Evolutionary conservation across 2,888 invertebrate species (phyloP), one percentile per base, ranked within the genome.

Genomic region (Lasioglossum pauxillum): DNA sequence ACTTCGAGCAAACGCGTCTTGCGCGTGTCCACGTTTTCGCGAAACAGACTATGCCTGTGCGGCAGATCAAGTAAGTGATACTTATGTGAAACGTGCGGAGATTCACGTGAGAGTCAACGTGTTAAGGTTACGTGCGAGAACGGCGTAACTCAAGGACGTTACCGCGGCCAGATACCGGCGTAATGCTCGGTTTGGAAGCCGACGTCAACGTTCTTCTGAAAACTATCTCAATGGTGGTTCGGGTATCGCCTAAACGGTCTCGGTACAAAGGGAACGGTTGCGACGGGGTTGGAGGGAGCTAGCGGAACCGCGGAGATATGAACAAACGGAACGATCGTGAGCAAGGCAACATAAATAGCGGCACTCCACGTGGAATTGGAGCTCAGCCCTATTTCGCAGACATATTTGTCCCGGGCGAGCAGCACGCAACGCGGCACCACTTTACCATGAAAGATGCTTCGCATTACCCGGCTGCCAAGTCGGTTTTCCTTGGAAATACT

Each of bases 371-470:
- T 74, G 81, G 83, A 90, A 89, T 89, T 89, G 90, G 86, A 88
- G 87, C 86, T 83, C 74, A 80, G 82, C 76, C 86, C 80, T 87
- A 86, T 87, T 89, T 80, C 31, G 77, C 81, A 79, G 82, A 88
- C 88, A 84, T 88, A 90, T 91, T 88, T 89, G 89, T 90, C 87
- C 80, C 78, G 80, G n/a, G 76, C 69, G 85, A 85, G 80, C 49
- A 71, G 74, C 83, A 80, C 77, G 86, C 83, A 82, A 87, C 85
- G 79, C 83, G 72, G 75, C 75, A 83, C 79, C 80, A 80, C 82
- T 90, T 90, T 90, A 85, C 86, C 83, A 73, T 87, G 88, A 90
- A 84, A 80, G 88, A 90, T 91, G 84, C 79, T 49, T 64, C 78
- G 82, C 83, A 87, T 88, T 90, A 90, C 76, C 79, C 35, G 64